Conservation (phyloP, 1,140 invertebrate genomes). For the Eumaeus atala region DNA sequence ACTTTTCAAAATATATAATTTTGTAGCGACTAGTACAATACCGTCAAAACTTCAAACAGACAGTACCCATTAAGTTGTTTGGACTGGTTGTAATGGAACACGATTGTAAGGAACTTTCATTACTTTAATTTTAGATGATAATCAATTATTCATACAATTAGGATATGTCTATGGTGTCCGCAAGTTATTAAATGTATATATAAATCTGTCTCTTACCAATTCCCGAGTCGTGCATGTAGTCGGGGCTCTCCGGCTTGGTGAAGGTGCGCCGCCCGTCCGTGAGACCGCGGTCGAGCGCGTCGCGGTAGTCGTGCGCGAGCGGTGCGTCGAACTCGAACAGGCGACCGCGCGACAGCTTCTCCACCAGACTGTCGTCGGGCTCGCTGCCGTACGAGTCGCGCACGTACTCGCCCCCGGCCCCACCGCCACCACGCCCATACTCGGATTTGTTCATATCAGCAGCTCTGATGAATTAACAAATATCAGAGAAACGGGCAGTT, state of each 20-base stretch:
- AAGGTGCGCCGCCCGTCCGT: slow-evolving; percentile 62
- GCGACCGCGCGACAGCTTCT: slow-evolving; percentile 63
- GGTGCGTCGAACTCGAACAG: slow-evolving; percentile 71
- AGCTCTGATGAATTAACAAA: slow-evolving; percentile 45
- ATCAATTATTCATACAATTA: no score
- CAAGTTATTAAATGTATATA: no score
- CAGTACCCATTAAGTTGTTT: no score
- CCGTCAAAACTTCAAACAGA: no score
- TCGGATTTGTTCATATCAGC: slow-evolving; percentile 67
- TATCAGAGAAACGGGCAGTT: no score
- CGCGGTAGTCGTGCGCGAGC: slow-evolving; percentile 62
- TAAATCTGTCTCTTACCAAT: slow-evolving; percentile 45
- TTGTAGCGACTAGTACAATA: no score
- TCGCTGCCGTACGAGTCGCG: slow-evolving; percentile 62
- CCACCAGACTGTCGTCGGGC: slow-evolving; percentile 61
- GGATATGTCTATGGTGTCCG: no score
- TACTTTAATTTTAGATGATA: no score
- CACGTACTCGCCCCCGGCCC: slow-evolving; percentile 57
- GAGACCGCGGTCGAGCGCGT: slow-evolving; percentile 55
- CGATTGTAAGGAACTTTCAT: no score
- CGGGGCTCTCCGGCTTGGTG: slow-evolving; percentile 65
- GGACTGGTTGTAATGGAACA: no score
- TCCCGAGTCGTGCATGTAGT: slow-evolving; percentile 32
- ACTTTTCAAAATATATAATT: no score
- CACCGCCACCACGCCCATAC: slow-evolving; percentile 49